phyloP scores from a whole-genome alignment of 2,797 vertebrate species.

The Danio choprae region DNA sequence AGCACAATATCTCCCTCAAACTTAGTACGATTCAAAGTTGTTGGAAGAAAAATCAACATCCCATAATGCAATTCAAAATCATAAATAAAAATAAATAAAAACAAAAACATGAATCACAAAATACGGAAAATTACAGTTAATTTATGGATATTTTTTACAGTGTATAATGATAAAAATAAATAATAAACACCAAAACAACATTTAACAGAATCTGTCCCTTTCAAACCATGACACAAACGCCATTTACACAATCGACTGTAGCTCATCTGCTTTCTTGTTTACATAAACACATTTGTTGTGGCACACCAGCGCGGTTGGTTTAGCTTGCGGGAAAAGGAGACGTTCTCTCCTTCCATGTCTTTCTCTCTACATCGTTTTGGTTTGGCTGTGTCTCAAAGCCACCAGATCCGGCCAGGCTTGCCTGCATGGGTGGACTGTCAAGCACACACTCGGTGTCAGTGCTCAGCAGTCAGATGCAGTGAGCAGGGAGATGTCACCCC shows the following conservation, averaged over 20 bases:
- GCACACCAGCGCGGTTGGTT: conserved; percentile 50
- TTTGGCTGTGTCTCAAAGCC: conserved; percentile 57
- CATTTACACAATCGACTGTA: conserved; percentile 32
- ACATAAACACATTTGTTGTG: conserved; percentile 52
- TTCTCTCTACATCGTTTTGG: conserved; percentile 41
- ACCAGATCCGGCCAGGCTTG: conserved; percentile 40
- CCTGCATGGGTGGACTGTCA: conserved; percentile 38
- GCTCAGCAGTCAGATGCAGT: conserved; percentile 41
- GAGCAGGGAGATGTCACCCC: conserved; percentile 53
- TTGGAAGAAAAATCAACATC: too few species aligned
- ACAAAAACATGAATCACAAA: too few species aligned
- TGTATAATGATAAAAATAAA: neutral
- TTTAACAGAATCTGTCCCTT: neutral
- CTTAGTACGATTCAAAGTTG: too few species aligned
- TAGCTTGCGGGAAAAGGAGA: conserved; percentile 9
- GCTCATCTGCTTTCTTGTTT: conserved; percentile 28
- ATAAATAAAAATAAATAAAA: too few species aligned
- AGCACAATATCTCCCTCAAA: too few species aligned
- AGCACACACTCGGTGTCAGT: conserved; percentile 17
- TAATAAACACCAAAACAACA: neutral
- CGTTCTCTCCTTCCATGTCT: conserved; percentile 12
- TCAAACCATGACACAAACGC: conserved; percentile 13
- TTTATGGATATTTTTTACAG: too few species aligned
- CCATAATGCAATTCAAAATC: too few species aligned
- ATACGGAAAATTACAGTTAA: too few species aligned